phyloP scores from a whole-genome alignment of 2,797 vertebrate species.

The Buphagus erythrorhynchus region DNA sequence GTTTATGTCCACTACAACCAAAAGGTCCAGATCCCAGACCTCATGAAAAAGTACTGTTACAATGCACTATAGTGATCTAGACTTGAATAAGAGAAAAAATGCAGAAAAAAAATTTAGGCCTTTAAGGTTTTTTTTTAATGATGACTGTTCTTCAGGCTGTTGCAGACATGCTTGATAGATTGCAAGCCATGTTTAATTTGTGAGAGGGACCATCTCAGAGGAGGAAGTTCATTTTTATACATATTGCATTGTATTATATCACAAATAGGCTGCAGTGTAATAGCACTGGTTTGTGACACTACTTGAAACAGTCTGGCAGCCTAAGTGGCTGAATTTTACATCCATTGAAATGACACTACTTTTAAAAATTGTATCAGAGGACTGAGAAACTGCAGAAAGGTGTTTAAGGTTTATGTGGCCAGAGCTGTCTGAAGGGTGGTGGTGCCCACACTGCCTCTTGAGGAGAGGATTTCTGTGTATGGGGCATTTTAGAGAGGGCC shows the following conservation, averaged over 20 bases:
- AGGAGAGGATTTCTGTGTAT: background rate
- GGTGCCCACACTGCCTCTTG: background rate
- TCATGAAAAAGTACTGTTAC: background rate
- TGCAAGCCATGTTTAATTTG: background rate
- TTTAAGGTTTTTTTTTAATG: background rate
- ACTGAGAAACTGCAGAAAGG: background rate
- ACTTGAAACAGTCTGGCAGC: background rate
- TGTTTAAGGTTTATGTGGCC: accelerated
- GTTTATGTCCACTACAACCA: background rate
- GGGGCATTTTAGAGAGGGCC: background rate
- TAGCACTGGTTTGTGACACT: background rate
- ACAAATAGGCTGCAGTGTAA: background rate
- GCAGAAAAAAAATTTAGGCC: background rate
- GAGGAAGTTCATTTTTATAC: background rate
- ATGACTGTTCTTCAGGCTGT: background rate
- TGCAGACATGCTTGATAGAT: background rate
- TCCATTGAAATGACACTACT: background rate
- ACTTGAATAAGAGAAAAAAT: background rate
- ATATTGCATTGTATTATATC: background rate
- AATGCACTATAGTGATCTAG: background rate
- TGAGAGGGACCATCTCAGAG: background rate
- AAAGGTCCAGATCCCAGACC: background rate
- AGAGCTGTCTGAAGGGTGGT: background rate
- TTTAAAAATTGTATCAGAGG: background rate
- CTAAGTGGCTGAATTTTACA: background rate